Evolutionary conservation across 2,797 vertebrate genomes (phyloP), one percentile per base, ranked within the genome.

Genomic region (Spinibarbus caldwelli): DNA sequence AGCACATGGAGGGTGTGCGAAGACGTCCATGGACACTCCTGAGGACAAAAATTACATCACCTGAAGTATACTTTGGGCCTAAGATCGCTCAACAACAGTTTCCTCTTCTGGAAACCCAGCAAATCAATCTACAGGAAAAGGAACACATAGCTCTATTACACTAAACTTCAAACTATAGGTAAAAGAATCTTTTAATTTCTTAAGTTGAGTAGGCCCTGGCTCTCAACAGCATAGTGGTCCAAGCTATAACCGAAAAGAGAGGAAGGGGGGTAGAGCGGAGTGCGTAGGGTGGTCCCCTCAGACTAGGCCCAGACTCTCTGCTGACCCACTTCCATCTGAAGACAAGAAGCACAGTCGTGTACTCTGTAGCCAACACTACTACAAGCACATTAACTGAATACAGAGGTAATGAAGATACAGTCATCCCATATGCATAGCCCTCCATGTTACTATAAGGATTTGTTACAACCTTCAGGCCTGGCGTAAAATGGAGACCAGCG

Each of bases 281-380:
- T 71, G 41, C 15, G 26, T 67, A 64, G 26, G 47, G 36, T 80
- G 49, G 82, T 84, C 86, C 78, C 76, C 5, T 79, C n/a, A 79
- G 81, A 87, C 54, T 78, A 82, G 75, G 73, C 85, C 81, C 54
- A 67, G 62, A 77, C 73, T 68, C 82, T 78, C 64, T 68, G 82
- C n/a, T 84, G 66, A 84, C 75, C 83, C 66, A 78, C 36, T 84
- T 84, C 66, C 47, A 78, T 54, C 64, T 70, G 47, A 78, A 78
- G n/a, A 47, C 21, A n/a, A 80, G 43, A 66, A 80, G 54, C 47
- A 36, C 43, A 26, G 12, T n/a, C 5, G 9, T 67, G 17, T n/a
- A 78, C 36, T 59, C 19, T 23, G 5, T 43, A 78, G 64, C 34
- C 59, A 77, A 54, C 73, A 57, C 36, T 34, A 52, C 23, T 38